phyloP scores from a whole-genome alignment of 2,797 vertebrate species.

The Scarus forsteni region DNA sequence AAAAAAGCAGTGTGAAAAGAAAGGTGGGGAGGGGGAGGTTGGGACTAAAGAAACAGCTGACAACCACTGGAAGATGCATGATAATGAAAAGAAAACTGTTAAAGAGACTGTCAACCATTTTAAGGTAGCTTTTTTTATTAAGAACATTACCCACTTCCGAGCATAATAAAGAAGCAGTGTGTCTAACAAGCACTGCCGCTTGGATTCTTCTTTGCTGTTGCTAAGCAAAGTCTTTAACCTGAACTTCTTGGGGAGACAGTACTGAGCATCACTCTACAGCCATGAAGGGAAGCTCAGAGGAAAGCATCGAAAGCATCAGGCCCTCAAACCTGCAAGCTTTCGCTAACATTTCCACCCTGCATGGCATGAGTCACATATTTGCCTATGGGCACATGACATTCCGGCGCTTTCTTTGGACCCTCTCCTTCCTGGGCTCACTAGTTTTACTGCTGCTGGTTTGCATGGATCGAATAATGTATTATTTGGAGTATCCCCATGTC shows the following conservation, averaged over 20 bases:
- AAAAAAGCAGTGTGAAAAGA: constrained; percentile 71
- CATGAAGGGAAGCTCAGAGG: constrained; percentile 89
- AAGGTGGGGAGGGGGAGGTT: constrained; percentile 53
- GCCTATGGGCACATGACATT: constrained; percentile 90
- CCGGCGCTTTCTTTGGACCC: constrained; percentile 89
- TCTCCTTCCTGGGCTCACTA: constrained; percentile 88
- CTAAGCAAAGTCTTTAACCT: constrained; percentile 77
- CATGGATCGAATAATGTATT: constrained; percentile 90
- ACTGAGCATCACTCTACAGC: constrained; percentile 69
- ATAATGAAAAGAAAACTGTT: constrained; percentile 73
- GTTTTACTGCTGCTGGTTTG: constrained; percentile 88
- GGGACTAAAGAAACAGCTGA: constrained; percentile 71
- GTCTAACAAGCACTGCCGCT: constrained; percentile 53
- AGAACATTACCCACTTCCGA: constrained; percentile 58
- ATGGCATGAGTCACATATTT: constrained; percentile 93
- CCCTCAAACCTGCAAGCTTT: constrained; percentile 90
- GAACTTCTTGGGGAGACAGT: constrained; percentile 74
- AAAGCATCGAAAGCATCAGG: constrained; percentile 86
- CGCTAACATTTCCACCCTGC: constrained; percentile 90
- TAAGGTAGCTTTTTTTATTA: constrained; percentile 68
- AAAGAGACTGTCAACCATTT: constrained; percentile 75
- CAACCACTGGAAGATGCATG: constrained; percentile 69
- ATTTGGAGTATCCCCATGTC: constrained; percentile 88
- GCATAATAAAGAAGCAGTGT: constrained; percentile 63
- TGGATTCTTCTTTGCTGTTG: constrained; percentile 75